Evolutionary conservation across 2,113 vertebrate species (phyloP), one percentile per base, ranked within the genome.

Genomic region (Oncorhynchus tshawytscha): DNA sequence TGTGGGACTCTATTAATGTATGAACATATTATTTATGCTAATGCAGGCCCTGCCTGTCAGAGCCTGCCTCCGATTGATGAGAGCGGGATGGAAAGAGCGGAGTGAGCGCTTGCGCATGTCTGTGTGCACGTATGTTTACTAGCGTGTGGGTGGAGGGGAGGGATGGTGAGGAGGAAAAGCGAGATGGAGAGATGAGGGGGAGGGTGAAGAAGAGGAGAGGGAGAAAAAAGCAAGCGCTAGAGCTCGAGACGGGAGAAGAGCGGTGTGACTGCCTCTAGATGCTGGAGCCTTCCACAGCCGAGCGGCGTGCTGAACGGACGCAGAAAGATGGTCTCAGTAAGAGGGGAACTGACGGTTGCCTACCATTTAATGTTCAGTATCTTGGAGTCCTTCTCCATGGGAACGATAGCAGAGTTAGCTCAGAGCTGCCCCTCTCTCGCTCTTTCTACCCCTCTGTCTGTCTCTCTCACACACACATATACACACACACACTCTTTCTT

Each of bases 331-430:
- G 93, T 94, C 88, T 90, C 92, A 93, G 94, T 95, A 94, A 94
- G 94, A 94, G 95, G 93, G 91, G 95, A 95, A 95, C 96, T 94
- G 95, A 94, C 94, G 84, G 92, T 92, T 81, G 89, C 92, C 93
- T 96, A 92, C 96, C 95, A 96, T 95, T 95, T 95, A 93, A 90
- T 94, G 93, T 96, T 94, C 92, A 97, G 92, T 91, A 96, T 94
- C 92, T 94, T 92, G 91, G 91, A 94, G 86, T 94, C 92, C 92
- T 91, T 92, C 95, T 96, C 96, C 94, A 94, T 93, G 95, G 94
- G 94, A 95, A 96, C 83, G 85, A 89, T 87, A 84, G 78, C 84
- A 81, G 89, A 70, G 90, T 93, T 49, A 72, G 83, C 86, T 90
- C 80, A 83, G 83, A 78, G 86, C 85, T 84, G n/a, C 71, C 39